These are phyloP conservation scores for Chelonus insularis DNA, from an alignment of 1,140 invertebrate species.

Conservation along the genomic window DNA sequence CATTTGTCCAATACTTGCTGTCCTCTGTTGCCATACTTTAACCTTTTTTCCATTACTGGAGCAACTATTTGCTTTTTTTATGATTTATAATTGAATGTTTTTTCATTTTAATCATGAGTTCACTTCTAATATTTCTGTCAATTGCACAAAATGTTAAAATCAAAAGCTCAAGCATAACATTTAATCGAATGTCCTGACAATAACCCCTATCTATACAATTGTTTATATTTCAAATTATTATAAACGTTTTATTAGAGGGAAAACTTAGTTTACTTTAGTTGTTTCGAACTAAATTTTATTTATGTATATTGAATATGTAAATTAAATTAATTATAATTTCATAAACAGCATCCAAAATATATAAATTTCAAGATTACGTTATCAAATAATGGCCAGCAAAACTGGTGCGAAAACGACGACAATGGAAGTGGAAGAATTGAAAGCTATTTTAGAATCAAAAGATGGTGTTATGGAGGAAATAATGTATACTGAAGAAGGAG, in stretches of 20 bases:
- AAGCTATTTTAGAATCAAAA: slow-evolving; percentile 24
- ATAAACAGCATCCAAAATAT: neutral
- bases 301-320: too few relatives aligned
- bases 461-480: slow-evolving; percentile 20
- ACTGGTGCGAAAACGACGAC: neutral
- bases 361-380: neutral
- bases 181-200: too few relatives aligned
- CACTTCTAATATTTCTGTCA: neutral
- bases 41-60: neutral
- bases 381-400: neutral
- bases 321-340: too few relatives aligned
- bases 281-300: too few relatives aligned
- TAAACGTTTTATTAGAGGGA: too few relatives aligned
- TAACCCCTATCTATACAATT: too few relatives aligned
- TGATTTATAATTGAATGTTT: neutral
- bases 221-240: neutral
- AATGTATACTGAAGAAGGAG: slow-evolving; percentile 12
- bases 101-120: neutral
- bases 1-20: slow-evolving; percentile 14
- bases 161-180: too few relatives aligned
- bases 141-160: too few relatives aligned
- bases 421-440: slow-evolving; percentile 20
- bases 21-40: slow-evolving; percentile 1
- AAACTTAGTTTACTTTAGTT: too few relatives aligned
- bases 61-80: neutral